Evolutionary conservation across 2,888 invertebrate genomes (phyloP).

Genomic region (Morpho helenor): DNA sequence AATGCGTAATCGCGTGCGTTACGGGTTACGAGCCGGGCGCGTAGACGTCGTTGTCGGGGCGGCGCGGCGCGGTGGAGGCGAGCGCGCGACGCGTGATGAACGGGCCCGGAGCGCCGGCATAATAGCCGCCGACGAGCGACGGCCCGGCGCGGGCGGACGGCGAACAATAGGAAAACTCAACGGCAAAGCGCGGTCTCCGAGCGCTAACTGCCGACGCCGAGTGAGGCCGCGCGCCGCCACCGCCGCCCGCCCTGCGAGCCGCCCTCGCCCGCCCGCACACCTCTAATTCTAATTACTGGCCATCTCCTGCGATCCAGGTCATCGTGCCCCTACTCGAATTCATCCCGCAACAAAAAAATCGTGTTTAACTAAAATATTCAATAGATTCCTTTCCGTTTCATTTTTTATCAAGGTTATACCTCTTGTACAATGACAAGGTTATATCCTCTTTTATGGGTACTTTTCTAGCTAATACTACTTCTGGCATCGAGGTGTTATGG

Average conservation of each 20-base stretch:
- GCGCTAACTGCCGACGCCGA: conserved; percentile 36
- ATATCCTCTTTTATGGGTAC: conserved; percentile 47
- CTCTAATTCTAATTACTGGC: conserved; percentile 69
- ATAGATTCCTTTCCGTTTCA: conserved; percentile 43
- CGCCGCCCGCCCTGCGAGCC: conserved; percentile 32
- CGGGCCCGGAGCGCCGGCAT: conserved; percentile 66
- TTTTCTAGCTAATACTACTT: neutral
- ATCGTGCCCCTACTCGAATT: conserved; percentile 66
- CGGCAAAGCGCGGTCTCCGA: conserved; percentile 37
- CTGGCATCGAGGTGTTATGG: too few species aligned
- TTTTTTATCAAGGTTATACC: conserved; percentile 49
- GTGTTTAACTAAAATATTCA: conserved; percentile 60
- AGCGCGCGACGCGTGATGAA: conserved; percentile 56
- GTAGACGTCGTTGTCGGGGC: conserved; percentile 38
- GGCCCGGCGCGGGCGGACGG: conserved; percentile 25
- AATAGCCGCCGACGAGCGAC: conserved; percentile 48
- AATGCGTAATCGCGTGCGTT: conserved; percentile 61
- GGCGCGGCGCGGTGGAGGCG: conserved; percentile 47
- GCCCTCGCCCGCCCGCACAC: conserved; percentile 42
- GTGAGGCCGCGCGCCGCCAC: conserved; percentile 39
- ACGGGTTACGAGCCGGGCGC: conserved; percentile 47
- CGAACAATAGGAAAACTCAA: conserved; percentile 16
- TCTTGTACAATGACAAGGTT: conserved; percentile 58
- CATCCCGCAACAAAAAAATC: conserved; percentile 47
- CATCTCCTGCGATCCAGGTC: conserved; percentile 68